Percentiles rank a stretch among this genome's conserved stretches.
Evolutionary conservation across 2,113 vertebrate genomes (phyloP).

Genomic region (Colistium nudipinnis): DNA sequence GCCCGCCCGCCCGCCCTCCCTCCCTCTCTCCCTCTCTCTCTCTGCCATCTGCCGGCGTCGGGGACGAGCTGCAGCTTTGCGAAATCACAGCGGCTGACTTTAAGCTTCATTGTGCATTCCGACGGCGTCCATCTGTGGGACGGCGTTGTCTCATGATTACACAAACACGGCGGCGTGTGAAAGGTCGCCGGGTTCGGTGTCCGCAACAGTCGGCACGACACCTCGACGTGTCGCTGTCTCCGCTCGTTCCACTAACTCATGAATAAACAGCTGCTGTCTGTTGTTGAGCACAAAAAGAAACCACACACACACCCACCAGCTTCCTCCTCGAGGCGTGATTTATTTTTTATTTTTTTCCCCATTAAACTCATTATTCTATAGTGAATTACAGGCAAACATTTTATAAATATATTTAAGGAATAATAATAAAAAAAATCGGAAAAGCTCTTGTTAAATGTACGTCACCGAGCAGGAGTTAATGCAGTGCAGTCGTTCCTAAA

Average conservation of each 20-base stretch:
- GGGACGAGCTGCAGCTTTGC: background rate
- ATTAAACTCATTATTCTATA: too few relatives aligned
- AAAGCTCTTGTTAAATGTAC: too few relatives aligned
- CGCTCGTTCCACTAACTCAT: conserved; percentile 21
- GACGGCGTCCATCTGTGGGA: background rate
- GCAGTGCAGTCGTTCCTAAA: too few relatives aligned
- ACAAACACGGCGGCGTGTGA: conserved; percentile 25
- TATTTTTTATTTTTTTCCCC: too few relatives aligned
- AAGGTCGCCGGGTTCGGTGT: conserved; percentile 35
- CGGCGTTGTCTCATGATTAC: conserved; percentile 34
- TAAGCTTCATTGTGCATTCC: conserved; percentile 38
- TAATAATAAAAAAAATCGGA: too few relatives aligned
- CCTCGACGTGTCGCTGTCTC: conserved; percentile 6
- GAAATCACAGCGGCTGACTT: conserved; percentile 4
- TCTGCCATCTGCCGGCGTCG: conserved; percentile 64
- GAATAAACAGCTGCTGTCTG: conserved; percentile 40
- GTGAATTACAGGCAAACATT: too few relatives aligned
- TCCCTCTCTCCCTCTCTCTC: conserved; percentile 32
- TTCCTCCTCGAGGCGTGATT: too few relatives aligned
- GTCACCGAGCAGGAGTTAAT: too few relatives aligned
- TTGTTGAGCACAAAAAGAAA: background rate
- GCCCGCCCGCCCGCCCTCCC: background rate
- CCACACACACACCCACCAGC: too few relatives aligned
- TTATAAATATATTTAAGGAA: too few relatives aligned
- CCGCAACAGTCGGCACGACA: conserved; percentile 44